Evolutionary conservation across 2,888 invertebrate genomes (phyloP).

Genomic region (Apantesis nais): DNA sequence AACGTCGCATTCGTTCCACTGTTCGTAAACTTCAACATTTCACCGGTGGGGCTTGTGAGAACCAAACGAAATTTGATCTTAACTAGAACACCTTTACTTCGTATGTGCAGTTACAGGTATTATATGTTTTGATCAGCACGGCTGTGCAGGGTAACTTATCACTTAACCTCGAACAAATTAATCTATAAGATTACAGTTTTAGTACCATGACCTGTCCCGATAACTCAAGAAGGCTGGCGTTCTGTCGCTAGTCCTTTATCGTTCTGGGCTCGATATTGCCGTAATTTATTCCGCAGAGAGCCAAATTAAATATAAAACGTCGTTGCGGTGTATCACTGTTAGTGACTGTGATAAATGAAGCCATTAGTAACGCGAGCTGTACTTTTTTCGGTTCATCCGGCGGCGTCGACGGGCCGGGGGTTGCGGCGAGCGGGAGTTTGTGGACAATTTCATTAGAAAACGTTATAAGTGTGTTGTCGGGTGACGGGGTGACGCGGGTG

Average conservation of each 20-base stretch:
- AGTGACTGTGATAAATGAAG: constrained; percentile 86
- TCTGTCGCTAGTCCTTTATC: constrained; percentile 68
- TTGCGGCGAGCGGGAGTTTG: constrained; percentile 78
- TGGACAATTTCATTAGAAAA: constrained; percentile 86
- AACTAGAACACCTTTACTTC: constrained; percentile 55
- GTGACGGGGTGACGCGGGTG: constrained; percentile 76
- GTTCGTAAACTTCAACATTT: constrained; percentile 43
- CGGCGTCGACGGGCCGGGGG: constrained; percentile 78
- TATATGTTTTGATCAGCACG: constrained; percentile 64
- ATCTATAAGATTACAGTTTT: constrained; percentile 77
- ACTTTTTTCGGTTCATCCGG: constrained; percentile 85
- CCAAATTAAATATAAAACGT: constrained; percentile 86
- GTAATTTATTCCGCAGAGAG: constrained; percentile 82
- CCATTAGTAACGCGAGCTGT: constrained; percentile 85
- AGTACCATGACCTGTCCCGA: constrained; percentile 74
- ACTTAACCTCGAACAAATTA: constrained; percentile 80
- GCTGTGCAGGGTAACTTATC: constrained; percentile 72
- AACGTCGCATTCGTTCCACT: constrained; percentile 48
- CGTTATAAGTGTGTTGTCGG: constrained; percentile 81
- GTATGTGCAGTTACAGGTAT: constrained; percentile 54
- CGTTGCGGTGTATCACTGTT: constrained; percentile 85
- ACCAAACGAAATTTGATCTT: constrained; percentile 53
- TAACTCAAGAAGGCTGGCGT: constrained; percentile 72
- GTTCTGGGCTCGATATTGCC: constrained; percentile 77
- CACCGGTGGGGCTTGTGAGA: constrained; percentile 48